Evolutionary conservation across 2,113 vertebrate genomes (phyloP), one percentile per base, ranked within the genome.

Genomic region (Ahaetulla prasina): DNA sequence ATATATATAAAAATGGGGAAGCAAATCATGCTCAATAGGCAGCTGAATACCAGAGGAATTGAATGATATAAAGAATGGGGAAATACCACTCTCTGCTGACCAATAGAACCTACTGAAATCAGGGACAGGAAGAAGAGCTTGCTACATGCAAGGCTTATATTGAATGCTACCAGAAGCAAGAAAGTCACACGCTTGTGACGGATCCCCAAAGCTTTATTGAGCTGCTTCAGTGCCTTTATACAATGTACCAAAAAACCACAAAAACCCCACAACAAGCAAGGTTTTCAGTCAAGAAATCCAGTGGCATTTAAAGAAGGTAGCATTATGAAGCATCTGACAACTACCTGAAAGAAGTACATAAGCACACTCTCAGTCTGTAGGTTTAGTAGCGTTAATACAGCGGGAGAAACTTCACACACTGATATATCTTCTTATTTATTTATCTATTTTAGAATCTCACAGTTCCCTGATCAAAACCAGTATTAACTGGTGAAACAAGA

Each of bases 91-190:
- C 95, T 93, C 50, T 54, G 92, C 91, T 95, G 93, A 95, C 94
- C 96, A 96, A 96, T 94, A 94, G 57, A 91, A 90, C 89, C 90
- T 87, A 91, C 89, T 95, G 95, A 96, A 94, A 96, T 20, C 88
- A 89, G 86, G 80, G 93, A 94, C 92, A 94, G 93, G 85, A 89
- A 93, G 95, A 95, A 96, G 96, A 90, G 89, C 94, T 94, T 96
- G 90, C 94, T 95, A 74, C 95, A 94, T n/a, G 68, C 92, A 92
- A 6, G 0, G 94, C 92, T 7, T 0, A 30, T 94, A 74, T 91
- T 94, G 96, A 96, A 96, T 95, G 11, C 92, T 90, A 96, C 96
- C 95, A 96, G 94, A 91, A 92, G 91, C 94, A 94, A 95, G 94
- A 95, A 94, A 96, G 95, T 91, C 94, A 30, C 95, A 94, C 93